phyloP scores from a whole-genome alignment of 2,113 vertebrate genomes.

The Hippocampus zosterae region DNA sequence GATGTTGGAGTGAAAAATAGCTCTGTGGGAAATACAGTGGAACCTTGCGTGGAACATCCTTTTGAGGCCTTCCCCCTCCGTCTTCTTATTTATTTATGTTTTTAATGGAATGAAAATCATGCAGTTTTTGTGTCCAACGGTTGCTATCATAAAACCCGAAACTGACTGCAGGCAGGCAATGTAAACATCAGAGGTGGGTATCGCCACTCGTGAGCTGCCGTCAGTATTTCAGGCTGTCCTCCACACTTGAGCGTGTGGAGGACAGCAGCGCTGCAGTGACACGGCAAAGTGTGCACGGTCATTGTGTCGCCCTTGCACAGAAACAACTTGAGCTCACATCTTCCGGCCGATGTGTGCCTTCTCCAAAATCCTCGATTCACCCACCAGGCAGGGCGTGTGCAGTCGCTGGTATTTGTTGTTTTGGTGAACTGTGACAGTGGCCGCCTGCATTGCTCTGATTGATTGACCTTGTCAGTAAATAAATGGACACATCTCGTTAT shows the following conservation, averaged over 20 bases:
- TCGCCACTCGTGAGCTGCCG: background rate
- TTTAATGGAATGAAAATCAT: background rate
- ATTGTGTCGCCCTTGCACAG: background rate
- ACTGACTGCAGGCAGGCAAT: background rate
- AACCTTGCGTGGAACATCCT: background rate
- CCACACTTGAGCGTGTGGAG: background rate
- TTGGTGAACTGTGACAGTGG: background rate
- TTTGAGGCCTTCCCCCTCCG: background rate
- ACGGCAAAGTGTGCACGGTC: constrained; percentile 2
- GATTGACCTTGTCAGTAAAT: constrained; percentile 54
- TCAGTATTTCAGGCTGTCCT: background rate
- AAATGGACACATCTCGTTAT: constrained; percentile 55
- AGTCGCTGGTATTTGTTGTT: background rate
- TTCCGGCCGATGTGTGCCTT: background rate
- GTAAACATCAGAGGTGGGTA: background rate
- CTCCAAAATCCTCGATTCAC: background rate
- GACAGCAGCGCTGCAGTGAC: constrained; percentile 6
- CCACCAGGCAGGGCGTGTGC: background rate
- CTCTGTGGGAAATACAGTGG: background rate
- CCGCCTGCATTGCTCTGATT: constrained; percentile 11
- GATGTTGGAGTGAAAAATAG: background rate
- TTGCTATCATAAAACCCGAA: background rate
- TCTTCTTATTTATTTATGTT: background rate
- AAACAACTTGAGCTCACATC: background rate
- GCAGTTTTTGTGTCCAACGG: background rate